A percentile compares a stretch with the other conserved stretches of the same genome.
Evolutionary conservation across 2,888 invertebrate species (phyloP).

Genomic region (Apodemia zela): DNA sequence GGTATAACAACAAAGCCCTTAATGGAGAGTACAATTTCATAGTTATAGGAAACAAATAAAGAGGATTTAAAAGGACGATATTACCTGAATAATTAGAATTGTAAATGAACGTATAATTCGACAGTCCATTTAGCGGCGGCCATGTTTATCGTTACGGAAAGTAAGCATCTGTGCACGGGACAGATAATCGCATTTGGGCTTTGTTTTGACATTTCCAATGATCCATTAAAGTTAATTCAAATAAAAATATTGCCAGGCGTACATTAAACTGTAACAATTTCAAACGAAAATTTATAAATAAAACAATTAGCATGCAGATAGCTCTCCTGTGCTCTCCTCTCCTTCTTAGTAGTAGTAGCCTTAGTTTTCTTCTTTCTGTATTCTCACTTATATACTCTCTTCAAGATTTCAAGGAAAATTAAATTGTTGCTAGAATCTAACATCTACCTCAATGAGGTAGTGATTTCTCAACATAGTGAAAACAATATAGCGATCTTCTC

Average conservation of each 20-base stretch:
- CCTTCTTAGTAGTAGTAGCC: too few relatives aligned
- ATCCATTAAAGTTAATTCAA: background rate
- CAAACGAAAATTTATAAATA: background rate
- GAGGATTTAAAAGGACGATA: conserved; percentile 16
- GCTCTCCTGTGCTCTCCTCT: too few relatives aligned
- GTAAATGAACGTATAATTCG: conserved; percentile 28
- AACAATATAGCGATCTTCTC: too few relatives aligned
- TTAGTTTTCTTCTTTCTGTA: too few relatives aligned
- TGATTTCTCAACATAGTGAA: too few relatives aligned
- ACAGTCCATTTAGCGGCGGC: conserved; percentile 26
- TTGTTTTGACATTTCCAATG: conserved; percentile 12
- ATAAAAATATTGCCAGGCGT: background rate
- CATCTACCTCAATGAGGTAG: too few relatives aligned
- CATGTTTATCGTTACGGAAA: conserved; percentile 31
- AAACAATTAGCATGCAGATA: too few relatives aligned
- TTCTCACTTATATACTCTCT: too few relatives aligned
- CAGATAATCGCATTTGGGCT: conserved; percentile 24
- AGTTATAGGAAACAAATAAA: conserved; percentile 14
- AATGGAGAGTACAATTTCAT: background rate
- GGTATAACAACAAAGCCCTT: background rate
- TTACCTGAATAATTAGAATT: conserved; percentile 14
- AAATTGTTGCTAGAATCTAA: too few relatives aligned
- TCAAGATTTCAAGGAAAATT: too few relatives aligned
- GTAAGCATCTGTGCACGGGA: conserved; percentile 26
- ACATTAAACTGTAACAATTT: too few relatives aligned